phyloP scores from a whole-genome alignment of 2,113 vertebrate species.

The Chaetops frenatus region DNA sequence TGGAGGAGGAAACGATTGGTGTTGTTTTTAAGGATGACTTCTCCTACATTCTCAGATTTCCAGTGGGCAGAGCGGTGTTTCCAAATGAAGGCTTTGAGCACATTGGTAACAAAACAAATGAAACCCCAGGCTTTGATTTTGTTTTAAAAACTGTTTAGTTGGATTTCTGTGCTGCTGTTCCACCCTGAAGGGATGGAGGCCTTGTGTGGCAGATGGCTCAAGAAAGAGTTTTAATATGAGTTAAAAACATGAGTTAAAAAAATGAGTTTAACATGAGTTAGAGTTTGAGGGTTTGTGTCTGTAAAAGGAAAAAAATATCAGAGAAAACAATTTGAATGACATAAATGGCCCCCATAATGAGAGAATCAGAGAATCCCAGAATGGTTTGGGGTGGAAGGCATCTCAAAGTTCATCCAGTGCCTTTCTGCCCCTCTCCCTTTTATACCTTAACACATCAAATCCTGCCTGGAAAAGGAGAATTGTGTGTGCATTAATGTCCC shows the following conservation, averaged over 20 bases:
- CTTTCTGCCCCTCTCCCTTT: not conserved
- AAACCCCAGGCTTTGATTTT: not conserved
- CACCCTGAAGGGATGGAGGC: not conserved
- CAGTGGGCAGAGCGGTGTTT: not conserved
- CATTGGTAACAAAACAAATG: constrained; percentile 65
- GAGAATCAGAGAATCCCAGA: not conserved
- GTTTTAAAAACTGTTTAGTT: not conserved
- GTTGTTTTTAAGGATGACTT: constrained; percentile 80
- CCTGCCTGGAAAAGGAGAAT: not conserved
- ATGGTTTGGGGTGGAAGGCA: not conserved
- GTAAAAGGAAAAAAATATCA: not conserved
- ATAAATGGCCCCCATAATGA: not conserved
- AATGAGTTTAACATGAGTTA: no score
- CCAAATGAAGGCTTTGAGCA: constrained; percentile 71
- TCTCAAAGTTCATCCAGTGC: not conserved
- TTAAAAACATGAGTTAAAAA: no score
- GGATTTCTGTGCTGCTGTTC: not conserved
- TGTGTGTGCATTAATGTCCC: not conserved
- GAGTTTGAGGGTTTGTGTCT: not conserved
- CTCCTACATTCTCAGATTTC: constrained; percentile 80
- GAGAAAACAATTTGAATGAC: not conserved
- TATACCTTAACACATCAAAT: no score
- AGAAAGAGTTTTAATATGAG: not conserved
- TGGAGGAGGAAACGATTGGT: constrained; percentile 54
- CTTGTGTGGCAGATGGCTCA: not conserved